Base-by-base conservation (phyloP, 2,797 vertebrate genomes). In the Muscicapa comitata region DNA sequence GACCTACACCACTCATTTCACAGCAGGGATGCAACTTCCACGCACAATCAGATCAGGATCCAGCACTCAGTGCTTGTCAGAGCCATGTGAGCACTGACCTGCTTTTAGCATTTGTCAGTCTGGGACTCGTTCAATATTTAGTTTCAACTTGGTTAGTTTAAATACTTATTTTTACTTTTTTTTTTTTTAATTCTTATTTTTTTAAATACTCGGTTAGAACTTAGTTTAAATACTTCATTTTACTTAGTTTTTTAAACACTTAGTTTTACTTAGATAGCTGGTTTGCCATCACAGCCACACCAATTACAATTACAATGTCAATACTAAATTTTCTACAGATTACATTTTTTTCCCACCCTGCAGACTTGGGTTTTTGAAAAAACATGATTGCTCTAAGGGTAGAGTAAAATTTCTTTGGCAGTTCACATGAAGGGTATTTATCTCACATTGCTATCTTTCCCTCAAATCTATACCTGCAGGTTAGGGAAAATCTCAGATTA, bases 401-500 rank as follows among this genome's bases (percentile, higher is more conserved):
- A 71, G 5, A 57, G 25, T 6, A 74, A 50, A 42, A 62, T 33
- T 67, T 45, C 59, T 81, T 9, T 1, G 10, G 25, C 33, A 47
- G 35, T 10, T 83, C 31, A 33, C 11, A 28, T 35, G 10, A 84
- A 79, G 21, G 7, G 9, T 50, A 28, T 48, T 88, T 53, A 35
- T n/a, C 71, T 38, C 17, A 57, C 21, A 35, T 28, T 62, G 31
- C 28, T 82, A 12, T 80, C 61, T 76, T 38, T 29, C 61, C 42
- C 45, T 73, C 40, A 66, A 70, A n/a, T 25, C 31, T 6, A 38
- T 13, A 55, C 29, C 54, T 51, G 37, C 2, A 45, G 48, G 40
- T 48, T 67, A 86, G 77, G 53, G 31, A 86, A 83, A 80, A 91
- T 38, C 65, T 88, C 93, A 93, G 78, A 91, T 88, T 72, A 91